Base-by-base conservation (phyloP, 2,888 invertebrate genomes). In the Acleris holmiana region DNA sequence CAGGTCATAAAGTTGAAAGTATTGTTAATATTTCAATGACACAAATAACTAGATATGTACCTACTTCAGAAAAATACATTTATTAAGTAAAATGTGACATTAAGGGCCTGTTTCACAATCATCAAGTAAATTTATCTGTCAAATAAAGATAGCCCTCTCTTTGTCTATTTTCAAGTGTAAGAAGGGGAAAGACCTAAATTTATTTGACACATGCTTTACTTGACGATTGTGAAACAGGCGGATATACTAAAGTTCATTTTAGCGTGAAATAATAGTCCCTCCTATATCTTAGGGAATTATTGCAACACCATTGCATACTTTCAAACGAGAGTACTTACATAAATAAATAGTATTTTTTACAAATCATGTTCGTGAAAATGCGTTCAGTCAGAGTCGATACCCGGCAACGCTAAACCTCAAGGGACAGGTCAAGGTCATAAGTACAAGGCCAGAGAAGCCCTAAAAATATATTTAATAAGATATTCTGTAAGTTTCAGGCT, bases 371-470 rank as follows among this genome's bases (percentile, higher is more conserved):
- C 4, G 13, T 18, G 13, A 19, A 51, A 35, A 10, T 51, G 35
- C 29, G 51, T 35, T 17, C 23, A 23, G 2, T 2, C 2, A 35
- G 25, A 53, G 8, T 3, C 18, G 5, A 25, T 41, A 46, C 35
- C 56, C 56, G 65, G 59, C 54, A 56, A 40, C 53, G 46, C 25
- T 25, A n/a, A n/a, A 7, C 18, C 44, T 29, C 8, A 48, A 56
- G 69, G 73, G 76, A 69, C 77, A 73, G 63, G 68, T 75, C 75
- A 80, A 79, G 81, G 80, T 78, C 76, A 78, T 49, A 61, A 60
- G 15, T 17, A 51, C 21, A 47, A 44, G 19, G 53, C 29, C 49
- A 51, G 35, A 49, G 48, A 44, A 54, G 46, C 47, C 51, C 53
- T 51, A 57, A 7, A 44, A n/a, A 23, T 47, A 59, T 46, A 56